Percentiles rank a stretch among this genome's conserved stretches.
Conservation (phyloP, 1,140 invertebrate genomes). For the Acromyrmex charruanus region DNA sequence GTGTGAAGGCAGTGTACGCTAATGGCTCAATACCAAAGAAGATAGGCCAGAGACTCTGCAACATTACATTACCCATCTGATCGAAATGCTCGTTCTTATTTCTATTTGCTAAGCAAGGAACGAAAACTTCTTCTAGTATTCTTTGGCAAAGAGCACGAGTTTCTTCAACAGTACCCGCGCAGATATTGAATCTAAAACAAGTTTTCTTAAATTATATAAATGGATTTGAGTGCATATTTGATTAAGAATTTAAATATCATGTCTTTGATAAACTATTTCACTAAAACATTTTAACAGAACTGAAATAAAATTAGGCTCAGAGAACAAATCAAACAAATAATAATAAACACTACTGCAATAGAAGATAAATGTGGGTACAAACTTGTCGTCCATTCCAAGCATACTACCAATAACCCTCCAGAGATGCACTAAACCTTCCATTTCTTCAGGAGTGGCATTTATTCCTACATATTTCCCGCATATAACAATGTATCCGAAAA, state of each 20-base stretch:
- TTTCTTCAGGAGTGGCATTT: conserved; percentile 86
- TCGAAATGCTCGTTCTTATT: conserved; percentile 75
- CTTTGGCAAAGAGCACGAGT: conserved; percentile 81
- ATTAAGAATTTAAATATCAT: not conserved
- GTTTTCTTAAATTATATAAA: not conserved
- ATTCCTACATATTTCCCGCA: conserved; percentile 90
- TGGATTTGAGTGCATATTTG: not conserved
- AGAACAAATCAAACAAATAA: no score
- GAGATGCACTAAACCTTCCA: conserved; percentile 93
- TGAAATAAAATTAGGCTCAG: no score
- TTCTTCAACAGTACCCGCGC: conserved; percentile 81
- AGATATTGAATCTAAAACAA: conserved; percentile 86
- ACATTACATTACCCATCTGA: conserved; percentile 80
- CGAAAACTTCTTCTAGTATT: conserved; percentile 82
- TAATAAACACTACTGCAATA: not conserved
- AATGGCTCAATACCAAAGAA: conserved; percentile 83
- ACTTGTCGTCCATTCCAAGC: conserved; percentile 94
- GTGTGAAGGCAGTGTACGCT: conserved; percentile 84
- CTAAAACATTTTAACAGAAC: not conserved
- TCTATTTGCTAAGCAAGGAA: conserved; percentile 77
- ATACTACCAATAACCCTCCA: conserved; percentile 94
- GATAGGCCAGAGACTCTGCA: conserved; percentile 84
- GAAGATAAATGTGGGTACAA: conserved; percentile 52
- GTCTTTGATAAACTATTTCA: not conserved
- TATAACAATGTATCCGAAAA: conserved; percentile 92